Evolutionary conservation across 2,797 vertebrate species (phyloP).

Genomic region (Poeciliopsis presidionis): DNA sequence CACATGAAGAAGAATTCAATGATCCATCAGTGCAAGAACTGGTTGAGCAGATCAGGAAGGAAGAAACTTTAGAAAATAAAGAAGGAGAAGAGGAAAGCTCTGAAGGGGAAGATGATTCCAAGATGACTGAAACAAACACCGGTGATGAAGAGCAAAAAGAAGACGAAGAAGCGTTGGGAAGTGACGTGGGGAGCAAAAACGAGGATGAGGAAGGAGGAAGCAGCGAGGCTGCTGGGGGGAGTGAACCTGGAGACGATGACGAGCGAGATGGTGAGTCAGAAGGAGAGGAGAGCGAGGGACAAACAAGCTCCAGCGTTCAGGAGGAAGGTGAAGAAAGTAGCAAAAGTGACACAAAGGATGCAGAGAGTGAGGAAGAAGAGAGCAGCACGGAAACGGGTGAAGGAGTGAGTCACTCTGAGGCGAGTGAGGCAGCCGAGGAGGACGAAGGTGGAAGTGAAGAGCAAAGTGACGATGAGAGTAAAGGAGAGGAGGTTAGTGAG

Average conservation of each 20-base stretch:
- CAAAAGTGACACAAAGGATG: constrained; percentile 8
- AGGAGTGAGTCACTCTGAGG: constrained; percentile 26
- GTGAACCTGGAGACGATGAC: constrained; percentile 22
- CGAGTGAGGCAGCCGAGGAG: constrained; percentile 34
- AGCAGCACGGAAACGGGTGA: constrained; percentile 19
- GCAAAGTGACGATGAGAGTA: constrained; percentile 12
- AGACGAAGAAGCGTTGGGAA: constrained; percentile 5
- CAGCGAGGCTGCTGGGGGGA: constrained; percentile 22
- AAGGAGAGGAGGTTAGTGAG: constrained; percentile 35
- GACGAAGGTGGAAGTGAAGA: constrained; percentile 22
- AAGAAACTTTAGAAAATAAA: constrained; percentile 25
- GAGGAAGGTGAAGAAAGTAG: neutral
- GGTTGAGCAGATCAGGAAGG: constrained; percentile 2
- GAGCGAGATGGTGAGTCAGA: constrained; percentile 21
- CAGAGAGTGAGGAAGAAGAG: constrained; percentile 31
- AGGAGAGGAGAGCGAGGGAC: constrained; percentile 4
- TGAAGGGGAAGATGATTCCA: constrained; percentile 7
- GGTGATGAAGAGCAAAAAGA: constrained; percentile 21
- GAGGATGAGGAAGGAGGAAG: constrained; percentile 19
- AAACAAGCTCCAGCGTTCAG: constrained; percentile 10
- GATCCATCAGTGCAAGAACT: constrained; percentile 20
- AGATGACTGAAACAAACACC: constrained; percentile 2
- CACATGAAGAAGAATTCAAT: constrained; percentile 10
- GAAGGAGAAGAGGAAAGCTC: constrained; percentile 14
- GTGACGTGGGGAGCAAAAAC: constrained; percentile 15